Percentiles rank a stretch among this genome's conserved stretches.
Conservation (phyloP, 2,888 invertebrate species). For the Folsomia manolachei region DNA sequence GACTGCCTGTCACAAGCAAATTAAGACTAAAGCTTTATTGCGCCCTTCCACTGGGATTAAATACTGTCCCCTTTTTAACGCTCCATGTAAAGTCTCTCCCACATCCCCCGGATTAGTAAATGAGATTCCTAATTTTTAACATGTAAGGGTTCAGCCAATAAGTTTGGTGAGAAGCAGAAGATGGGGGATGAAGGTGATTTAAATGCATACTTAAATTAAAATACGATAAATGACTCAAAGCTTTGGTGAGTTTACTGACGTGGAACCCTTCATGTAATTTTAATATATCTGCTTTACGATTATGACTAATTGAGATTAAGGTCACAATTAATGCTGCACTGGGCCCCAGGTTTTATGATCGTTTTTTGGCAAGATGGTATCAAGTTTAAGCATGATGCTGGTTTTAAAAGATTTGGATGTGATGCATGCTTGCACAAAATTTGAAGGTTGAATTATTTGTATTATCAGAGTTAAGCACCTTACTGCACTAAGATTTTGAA, state of each 20-base stretch:
- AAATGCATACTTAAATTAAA: no score
- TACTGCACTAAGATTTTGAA: neutral
- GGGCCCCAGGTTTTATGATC: no score
- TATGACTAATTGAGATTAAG: neutral
- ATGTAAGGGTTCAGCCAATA: no score
- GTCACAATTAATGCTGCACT: no score
- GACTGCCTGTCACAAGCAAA: neutral
- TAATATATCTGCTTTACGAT: neutral
- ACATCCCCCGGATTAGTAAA: neutral
- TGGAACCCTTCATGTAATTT: neutral
- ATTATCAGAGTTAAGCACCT: no score
- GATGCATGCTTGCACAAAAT: neutral
- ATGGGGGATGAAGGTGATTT: no score
- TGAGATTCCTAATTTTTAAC: neutral
- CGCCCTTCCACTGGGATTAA: slow-evolving; percentile 10
- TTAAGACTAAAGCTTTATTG: slow-evolving; percentile 1
- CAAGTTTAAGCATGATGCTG: no score
- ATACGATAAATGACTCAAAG: no score
- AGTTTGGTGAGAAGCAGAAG: no score
- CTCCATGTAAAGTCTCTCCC: neutral
- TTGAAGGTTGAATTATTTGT: neutral
- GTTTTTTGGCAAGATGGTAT: no score
- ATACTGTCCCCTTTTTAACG: slow-evolving; percentile 23
- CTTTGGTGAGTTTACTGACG: neutral
- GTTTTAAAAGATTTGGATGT: neutral